Evolutionary conservation across 2,888 invertebrate species (phyloP).

Genomic region (Pammene aurita): DNA sequence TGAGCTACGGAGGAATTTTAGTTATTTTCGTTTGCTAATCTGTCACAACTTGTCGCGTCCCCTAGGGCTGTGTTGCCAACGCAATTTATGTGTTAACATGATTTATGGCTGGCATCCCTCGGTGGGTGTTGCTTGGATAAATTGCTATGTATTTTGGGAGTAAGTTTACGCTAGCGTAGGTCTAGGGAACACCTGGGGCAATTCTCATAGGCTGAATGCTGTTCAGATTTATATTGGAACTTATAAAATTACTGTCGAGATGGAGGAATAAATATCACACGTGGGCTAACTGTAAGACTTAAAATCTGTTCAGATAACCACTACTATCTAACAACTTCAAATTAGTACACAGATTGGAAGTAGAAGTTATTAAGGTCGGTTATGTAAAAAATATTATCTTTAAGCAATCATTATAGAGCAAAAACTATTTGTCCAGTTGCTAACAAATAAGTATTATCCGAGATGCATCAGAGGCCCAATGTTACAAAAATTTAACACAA

Average conservation of each 20-base stretch:
- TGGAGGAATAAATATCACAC: too few species aligned
- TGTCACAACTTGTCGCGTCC: constrained; percentile 66
- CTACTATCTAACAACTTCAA: too few species aligned
- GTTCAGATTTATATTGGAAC: constrained; percentile 5
- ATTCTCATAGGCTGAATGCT: constrained; percentile 8
- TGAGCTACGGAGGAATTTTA: constrained; percentile 43
- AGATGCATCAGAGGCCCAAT: too few species aligned
- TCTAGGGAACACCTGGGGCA: constrained; percentile 23
- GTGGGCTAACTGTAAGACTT: too few species aligned
- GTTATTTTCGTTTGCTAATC: constrained; percentile 55
- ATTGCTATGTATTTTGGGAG: constrained; percentile 38
- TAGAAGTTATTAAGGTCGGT: too few species aligned
- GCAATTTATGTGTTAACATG: constrained; percentile 82
- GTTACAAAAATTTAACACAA: too few species aligned
- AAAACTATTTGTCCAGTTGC: too few species aligned
- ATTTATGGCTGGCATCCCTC: constrained; percentile 69
- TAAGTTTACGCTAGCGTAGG: constrained; percentile 30
- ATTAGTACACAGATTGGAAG: too few species aligned
- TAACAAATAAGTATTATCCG: too few species aligned
- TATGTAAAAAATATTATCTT: too few species aligned
- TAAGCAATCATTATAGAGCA: too few species aligned
- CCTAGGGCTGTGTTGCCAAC: constrained; percentile 67
- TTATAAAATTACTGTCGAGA: background rate
- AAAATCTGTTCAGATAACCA: too few species aligned
- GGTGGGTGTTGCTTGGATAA: constrained; percentile 48